Conservation (phyloP, 2,888 invertebrate species). For the Caenorhabditis sp. region DNA sequence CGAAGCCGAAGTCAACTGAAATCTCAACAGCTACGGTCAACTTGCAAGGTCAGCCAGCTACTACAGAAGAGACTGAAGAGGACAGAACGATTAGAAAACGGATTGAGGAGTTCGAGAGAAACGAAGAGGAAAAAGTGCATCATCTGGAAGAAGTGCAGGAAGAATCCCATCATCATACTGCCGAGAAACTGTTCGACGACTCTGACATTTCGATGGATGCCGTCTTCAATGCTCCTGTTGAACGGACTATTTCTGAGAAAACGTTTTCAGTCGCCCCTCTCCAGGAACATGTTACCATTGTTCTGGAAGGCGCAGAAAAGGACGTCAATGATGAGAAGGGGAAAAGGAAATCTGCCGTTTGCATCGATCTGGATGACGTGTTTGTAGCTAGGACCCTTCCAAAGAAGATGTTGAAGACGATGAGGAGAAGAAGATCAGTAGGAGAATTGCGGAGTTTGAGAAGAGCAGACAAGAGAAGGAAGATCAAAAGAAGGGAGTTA, state of each 20-base stretch:
- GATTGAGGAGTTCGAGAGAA: constrained; percentile 28
- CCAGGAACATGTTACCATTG: no score
- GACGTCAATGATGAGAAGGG: not conserved
- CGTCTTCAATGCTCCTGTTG: constrained; percentile 4
- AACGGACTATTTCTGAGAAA: not conserved
- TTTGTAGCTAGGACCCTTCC: constrained; percentile 10
- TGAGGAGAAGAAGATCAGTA: constrained; percentile 11
- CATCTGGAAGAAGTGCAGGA: not conserved
- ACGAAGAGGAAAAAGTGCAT: not conserved
- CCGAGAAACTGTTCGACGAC: not conserved
- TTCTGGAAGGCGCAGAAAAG: not conserved
- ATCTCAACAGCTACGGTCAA: not conserved
- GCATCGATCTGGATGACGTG: constrained; percentile 32
- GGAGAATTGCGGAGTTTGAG: constrained; percentile 26
- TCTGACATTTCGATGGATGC: constrained; percentile 26
- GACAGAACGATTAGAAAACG: not conserved
- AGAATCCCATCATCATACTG: no score
- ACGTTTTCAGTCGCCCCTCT: not conserved
- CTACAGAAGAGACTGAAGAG: constrained; percentile 3
- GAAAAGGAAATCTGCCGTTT: not conserved
- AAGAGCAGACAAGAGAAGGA: constrained; percentile 11
- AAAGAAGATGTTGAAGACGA: not conserved
- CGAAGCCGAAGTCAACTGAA: no score
- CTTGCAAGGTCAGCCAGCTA: not conserved
- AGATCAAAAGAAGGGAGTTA: not conserved